Evolutionary conservation across 2,113 vertebrate genomes (phyloP), one percentile per base, ranked within the genome.

Genomic region (Dasyornis broadbenti): DNA sequence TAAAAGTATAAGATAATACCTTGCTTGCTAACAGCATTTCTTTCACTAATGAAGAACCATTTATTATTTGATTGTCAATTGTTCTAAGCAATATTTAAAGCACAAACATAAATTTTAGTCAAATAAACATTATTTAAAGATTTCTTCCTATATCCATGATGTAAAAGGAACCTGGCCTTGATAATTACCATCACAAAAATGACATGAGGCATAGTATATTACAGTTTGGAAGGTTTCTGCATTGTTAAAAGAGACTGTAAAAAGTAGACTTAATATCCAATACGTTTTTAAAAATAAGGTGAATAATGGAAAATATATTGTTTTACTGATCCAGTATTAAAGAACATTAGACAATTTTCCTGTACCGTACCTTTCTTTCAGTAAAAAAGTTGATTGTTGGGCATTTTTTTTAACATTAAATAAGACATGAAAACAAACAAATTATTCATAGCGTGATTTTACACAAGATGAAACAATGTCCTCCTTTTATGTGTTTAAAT

Each of bases 121-220:
- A 82, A 70, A 82, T 37, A 37, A 93, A 49, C 0, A n/a, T 30
- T n/a, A 45, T 42, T 50, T 73, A 42, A 42, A 60, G 3, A 24
- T 31, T 52, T 54, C 3, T 82, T 60, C 6, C 10, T 61, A 17
- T 61, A 71, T 66, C 52, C 0, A 3, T 39, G 13, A 50, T 70
- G 23, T 33, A 42, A 82, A 57, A 73, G 17, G 4, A 70, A 21
- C 7, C 28, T 39, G 30, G 6, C 15, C 20, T 70, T 86, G 37
- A 31, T 5, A 52, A 83, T 70, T 86, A 42, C 15, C 23, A 18
- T 57, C 3, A 33, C 9, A 93, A 39, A 68, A 69, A 16, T n/a
- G 1, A 12, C 20, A 59, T 16, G 22, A 63, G 27, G 4, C 0
- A 0, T 40, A 21, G 4, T 10, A 18, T 65, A 18, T 65, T 30